Conservation (phyloP, 2,797 vertebrate species). For the Poecilia picta region DNA sequence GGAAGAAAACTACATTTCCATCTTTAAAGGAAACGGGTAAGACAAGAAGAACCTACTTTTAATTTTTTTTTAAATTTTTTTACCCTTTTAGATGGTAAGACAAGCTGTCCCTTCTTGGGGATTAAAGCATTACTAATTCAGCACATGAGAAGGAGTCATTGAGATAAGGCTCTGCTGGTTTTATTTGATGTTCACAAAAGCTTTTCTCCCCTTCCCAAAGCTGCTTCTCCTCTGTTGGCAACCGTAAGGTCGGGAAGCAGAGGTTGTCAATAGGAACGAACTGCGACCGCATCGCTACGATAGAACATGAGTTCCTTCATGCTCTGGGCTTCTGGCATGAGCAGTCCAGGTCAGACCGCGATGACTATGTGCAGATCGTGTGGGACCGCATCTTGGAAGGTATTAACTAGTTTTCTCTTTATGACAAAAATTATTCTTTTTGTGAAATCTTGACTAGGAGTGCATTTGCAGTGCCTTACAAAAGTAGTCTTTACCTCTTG, state of each 20-base stretch:
- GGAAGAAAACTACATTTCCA: constrained; percentile 91
- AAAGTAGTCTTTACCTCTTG: neutral
- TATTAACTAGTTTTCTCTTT: constrained; percentile 51
- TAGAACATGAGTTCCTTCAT: constrained; percentile 92
- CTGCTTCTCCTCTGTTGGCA: constrained; percentile 93
- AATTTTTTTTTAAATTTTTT: neutral
- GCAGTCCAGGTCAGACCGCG: constrained; percentile 89
- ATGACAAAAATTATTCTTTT: neutral
- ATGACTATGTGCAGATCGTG: constrained; percentile 89
- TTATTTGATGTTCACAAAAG: constrained; percentile 18
- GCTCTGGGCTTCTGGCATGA: constrained; percentile 95
- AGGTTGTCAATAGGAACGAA: constrained; percentile 85
- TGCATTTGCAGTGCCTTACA: neutral
- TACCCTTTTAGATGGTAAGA: constrained; percentile 6
- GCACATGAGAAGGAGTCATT: neutral
- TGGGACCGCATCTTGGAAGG: constrained; percentile 87
- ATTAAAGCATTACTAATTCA: neutral
- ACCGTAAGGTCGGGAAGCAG: constrained; percentile 81
- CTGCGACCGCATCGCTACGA: constrained; percentile 88
- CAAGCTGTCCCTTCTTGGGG: neutral
- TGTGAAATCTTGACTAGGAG: neutral
- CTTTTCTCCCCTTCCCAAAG: constrained; percentile 64
- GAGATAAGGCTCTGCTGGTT: neutral
- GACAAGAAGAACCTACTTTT: constrained; percentile 16
- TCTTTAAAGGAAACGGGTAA: constrained; percentile 92